Percentiles rank a stretch among this genome's conserved stretches.
These are phyloP conservation scores for Pinna nobilis DNA, from an alignment of 1,140 invertebrate genomes.

Conservation along the genomic window DNA sequence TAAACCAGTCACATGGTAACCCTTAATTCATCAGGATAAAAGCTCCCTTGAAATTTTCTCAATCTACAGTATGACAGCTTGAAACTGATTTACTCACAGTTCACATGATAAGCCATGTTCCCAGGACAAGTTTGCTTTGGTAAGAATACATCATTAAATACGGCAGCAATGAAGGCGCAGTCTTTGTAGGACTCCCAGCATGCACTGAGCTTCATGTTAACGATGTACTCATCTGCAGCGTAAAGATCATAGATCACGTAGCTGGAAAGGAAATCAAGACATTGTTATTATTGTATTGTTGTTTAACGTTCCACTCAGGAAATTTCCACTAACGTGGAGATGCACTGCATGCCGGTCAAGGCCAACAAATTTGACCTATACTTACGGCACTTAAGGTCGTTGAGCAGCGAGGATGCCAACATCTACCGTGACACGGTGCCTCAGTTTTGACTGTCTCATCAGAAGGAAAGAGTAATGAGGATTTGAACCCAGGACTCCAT, in stretches of 20 bases:
- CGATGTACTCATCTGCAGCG: constrained; percentile 21
- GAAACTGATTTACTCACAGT: neutral
- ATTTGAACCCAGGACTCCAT: too few relatives aligned
- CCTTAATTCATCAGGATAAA: too few relatives aligned
- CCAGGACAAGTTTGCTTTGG: constrained; percentile 26
- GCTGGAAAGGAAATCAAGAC: neutral
- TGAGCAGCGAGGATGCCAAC: too few relatives aligned
- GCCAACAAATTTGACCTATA: too few relatives aligned
- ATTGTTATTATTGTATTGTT: neutral
- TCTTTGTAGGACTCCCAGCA: constrained; percentile 32
- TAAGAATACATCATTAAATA: constrained; percentile 28
- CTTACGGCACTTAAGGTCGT: too few relatives aligned
- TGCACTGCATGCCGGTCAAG: too few relatives aligned
- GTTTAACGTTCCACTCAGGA: neutral
- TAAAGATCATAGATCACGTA: constrained; percentile 33
- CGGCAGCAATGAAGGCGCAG: constrained; percentile 23
- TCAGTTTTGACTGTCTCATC: too few relatives aligned
- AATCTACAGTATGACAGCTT: neutral
- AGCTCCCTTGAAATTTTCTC: too few relatives aligned
- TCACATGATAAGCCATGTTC: constrained; percentile 8
- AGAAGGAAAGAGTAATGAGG: too few relatives aligned
- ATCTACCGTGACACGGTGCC: too few relatives aligned
- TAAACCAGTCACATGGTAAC: too few relatives aligned
- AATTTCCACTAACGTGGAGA: neutral
- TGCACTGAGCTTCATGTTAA: constrained; percentile 19